phyloP scores from a whole-genome alignment of 2,888 invertebrate species.

The Cosmopolites sordidus region DNA sequence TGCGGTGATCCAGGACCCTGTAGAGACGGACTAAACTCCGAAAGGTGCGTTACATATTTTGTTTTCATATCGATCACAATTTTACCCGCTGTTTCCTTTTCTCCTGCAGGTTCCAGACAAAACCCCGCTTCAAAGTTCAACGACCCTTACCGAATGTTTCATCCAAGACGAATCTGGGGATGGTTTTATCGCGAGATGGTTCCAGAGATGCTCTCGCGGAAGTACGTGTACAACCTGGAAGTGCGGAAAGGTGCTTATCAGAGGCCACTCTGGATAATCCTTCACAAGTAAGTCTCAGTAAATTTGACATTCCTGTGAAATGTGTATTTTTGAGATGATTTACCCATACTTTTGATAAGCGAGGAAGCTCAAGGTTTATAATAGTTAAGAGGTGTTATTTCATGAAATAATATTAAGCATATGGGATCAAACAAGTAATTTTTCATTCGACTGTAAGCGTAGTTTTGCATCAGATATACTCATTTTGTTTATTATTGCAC shows the following conservation, averaged over 20 bases:
- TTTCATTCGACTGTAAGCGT: too few relatives aligned
- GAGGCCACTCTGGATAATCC: slow-evolving; percentile 32
- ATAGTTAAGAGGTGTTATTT: too few relatives aligned
- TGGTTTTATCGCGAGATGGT: slow-evolving; percentile 40
- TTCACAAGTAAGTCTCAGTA: slow-evolving; percentile 32
- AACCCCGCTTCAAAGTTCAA: neutral
- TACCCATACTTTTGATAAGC: too few relatives aligned
- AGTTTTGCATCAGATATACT: too few relatives aligned
- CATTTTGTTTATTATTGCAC: too few relatives aligned
- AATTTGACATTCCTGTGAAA: too few relatives aligned
- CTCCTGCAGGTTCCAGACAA: neutral
- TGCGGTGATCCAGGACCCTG: slow-evolving; percentile 42
- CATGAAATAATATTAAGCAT: too few relatives aligned
- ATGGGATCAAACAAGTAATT: too few relatives aligned
- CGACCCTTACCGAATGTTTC: neutral
- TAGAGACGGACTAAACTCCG: slow-evolving; percentile 38
- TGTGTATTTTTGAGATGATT: too few relatives aligned
- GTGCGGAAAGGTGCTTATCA: slow-evolving; percentile 30
- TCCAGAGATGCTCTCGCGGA: slow-evolving; percentile 45
- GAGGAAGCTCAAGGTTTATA: too few relatives aligned
- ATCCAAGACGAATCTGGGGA: neutral
- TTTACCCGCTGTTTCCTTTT: neutral
- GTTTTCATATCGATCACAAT: neutral
- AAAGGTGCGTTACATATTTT: slow-evolving; percentile 12
- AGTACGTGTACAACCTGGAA: slow-evolving; percentile 41